Percentiles rank a stretch among this genome's conserved stretches.
Evolutionary conservation across 2,113 vertebrate species (phyloP).

Genomic region (Mola mola): DNA sequence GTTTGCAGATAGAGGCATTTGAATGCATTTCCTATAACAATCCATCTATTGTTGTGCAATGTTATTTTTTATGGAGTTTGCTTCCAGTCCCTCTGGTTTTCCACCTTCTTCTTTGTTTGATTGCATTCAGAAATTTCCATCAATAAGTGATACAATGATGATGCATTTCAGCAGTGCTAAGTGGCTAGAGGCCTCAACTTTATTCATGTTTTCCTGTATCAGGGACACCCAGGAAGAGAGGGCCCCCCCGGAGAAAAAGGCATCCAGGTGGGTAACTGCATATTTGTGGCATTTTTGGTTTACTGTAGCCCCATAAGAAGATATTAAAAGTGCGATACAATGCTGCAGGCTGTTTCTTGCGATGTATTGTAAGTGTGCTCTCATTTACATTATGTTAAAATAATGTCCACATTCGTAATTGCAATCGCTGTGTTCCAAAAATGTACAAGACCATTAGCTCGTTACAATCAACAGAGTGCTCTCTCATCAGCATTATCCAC

Average conservation of each 20-base stretch:
- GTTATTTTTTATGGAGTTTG: conserved; percentile 29
- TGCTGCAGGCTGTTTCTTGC: conserved; percentile 1
- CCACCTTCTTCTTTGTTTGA: conserved; percentile 17
- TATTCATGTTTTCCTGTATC: conserved; percentile 21
- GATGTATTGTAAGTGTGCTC: conserved; percentile 22
- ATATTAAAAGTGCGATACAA: conserved; percentile 18
- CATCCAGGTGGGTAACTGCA: conserved; percentile 81
- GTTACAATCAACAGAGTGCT: conserved; percentile 33
- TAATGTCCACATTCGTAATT: conserved; percentile 16
- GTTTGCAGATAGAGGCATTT: conserved; percentile 33
- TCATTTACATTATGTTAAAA: conserved; percentile 30
- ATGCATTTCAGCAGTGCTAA: conserved; percentile 23
- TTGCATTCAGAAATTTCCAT: conserved; percentile 19
- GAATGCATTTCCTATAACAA: conserved; percentile 31
- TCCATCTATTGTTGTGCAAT: conserved; percentile 9
- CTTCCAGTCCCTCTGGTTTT: conserved; percentile 7
- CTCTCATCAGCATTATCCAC: conserved; percentile 18
- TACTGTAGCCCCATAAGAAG: not conserved
- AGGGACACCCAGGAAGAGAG: conserved; percentile 95
- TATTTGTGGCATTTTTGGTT: conserved; percentile 13
- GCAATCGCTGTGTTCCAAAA: conserved; percentile 16
- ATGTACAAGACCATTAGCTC: conserved; percentile 22
- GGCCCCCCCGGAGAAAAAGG: conserved; percentile 92
- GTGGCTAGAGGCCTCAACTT: not conserved
- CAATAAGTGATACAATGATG: conserved; percentile 20